phyloP scores from a whole-genome alignment of 2,113 vertebrate genomes.

The Neofelis nebulosa region DNA sequence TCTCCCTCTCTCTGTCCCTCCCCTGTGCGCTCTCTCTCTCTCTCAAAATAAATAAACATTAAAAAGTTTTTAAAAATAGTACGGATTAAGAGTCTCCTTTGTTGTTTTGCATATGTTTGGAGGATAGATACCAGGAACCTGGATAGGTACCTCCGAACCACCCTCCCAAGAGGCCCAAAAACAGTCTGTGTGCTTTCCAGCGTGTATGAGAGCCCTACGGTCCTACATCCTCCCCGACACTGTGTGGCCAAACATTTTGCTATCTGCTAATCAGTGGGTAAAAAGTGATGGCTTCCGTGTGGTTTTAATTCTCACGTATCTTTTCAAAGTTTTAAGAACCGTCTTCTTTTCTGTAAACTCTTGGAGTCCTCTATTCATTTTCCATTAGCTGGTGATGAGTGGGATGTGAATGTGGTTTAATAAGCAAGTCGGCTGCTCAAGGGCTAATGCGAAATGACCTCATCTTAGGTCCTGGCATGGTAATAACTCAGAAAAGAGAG shows the following conservation, averaged over 20 bases:
- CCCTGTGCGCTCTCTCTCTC: neutral
- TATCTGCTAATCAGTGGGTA: neutral
- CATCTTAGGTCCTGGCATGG: neutral
- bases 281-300: neutral
- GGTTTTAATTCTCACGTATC: neutral
- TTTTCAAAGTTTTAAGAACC: neutral
- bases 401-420: neutral
- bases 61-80: neutral
- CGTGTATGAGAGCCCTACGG: fast-evolving
- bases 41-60: neutral
- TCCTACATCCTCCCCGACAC: neutral
- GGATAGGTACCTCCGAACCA: no score
- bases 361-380: neutral
- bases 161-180: neutral
- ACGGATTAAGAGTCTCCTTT: neutral
- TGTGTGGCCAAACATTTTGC: neutral
- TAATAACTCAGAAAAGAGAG: neutral
- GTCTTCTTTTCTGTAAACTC: neutral
- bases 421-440: neutral
- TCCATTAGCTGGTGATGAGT: neutral
- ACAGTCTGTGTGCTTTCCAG: neutral
- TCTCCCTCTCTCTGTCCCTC: no score
- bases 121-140: neutral
- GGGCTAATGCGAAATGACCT: neutral
- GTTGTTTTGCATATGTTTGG: neutral